Conservation (phyloP, 2,797 vertebrate species). For the Sebastes variabilis region DNA sequence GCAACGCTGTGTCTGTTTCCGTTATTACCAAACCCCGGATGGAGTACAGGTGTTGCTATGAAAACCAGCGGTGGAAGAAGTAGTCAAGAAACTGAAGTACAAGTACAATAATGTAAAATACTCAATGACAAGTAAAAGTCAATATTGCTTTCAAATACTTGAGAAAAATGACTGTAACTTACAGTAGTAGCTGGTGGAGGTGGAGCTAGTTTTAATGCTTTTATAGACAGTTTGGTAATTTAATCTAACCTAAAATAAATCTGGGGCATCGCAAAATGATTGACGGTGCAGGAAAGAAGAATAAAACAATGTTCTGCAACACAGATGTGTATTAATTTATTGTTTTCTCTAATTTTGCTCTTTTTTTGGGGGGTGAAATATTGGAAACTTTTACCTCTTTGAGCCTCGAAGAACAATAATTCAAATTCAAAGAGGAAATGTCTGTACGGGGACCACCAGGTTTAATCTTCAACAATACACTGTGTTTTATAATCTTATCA, state of each 20-base stretch:
- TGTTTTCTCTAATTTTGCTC: background rate
- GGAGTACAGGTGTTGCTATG: background rate
- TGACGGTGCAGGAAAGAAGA: background rate
- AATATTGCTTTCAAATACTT: background rate
- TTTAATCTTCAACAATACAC: background rate
- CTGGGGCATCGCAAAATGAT: background rate
- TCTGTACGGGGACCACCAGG: background rate
- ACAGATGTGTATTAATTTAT: background rate
- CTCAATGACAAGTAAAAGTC: background rate
- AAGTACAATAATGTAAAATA: background rate
- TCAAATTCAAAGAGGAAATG: background rate
- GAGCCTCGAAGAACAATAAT: background rate
- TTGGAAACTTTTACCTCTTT: background rate
- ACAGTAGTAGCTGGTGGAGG: background rate
- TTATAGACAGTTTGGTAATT: background rate
- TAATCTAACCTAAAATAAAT: background rate
- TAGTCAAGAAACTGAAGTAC: background rate
- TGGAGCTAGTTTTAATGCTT: background rate
- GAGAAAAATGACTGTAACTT: background rate
- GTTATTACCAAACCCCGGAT: slow-evolving; percentile 3
- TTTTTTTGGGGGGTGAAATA: background rate
- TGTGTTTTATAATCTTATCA: background rate
- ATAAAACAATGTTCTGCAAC: background rate
- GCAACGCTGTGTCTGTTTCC: slow-evolving; percentile 24
- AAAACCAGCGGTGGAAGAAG: background rate